These are phyloP conservation scores for Falcunculus frontatus DNA, from an alignment of 2,113 vertebrate species.

Conservation along the genomic window DNA sequence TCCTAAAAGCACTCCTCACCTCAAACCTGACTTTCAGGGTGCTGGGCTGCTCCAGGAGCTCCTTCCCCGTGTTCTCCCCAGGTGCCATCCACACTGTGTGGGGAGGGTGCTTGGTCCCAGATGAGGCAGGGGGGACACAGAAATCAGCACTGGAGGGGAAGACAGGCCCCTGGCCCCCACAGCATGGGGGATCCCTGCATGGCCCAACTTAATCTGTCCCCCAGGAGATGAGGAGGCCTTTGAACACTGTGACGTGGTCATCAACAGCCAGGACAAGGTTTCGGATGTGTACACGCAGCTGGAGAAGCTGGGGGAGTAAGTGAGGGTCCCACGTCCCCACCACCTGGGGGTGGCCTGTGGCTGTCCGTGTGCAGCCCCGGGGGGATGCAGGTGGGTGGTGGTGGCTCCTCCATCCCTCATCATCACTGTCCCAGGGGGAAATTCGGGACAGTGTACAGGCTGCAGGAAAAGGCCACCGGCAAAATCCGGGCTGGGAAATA, in stretches of 20 bases:
- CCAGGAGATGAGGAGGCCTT: slow-evolving; percentile 44
- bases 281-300: slow-evolving; percentile 74
- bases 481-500: slow-evolving; percentile 81
- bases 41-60: neutral
- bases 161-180: neutral
- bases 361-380: rapidly evolving
- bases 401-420: neutral
- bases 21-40: neutral
- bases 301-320: slow-evolving; percentile 86
- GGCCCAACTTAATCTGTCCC: neutral
- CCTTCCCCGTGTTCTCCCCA: neutral
- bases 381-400: neutral
- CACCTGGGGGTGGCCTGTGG: rapidly evolving
- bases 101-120: neutral
- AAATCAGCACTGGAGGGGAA: neutral
- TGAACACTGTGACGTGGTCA: slow-evolving; percentile 36
- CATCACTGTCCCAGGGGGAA: slow-evolving; percentile 69
- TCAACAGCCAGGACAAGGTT: slow-evolving; percentile 71
- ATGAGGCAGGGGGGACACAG: neutral
- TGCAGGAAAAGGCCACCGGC: slow-evolving; percentile 77
- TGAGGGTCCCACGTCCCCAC: rapidly evolving
- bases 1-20: neutral
- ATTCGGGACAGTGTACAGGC: slow-evolving; percentile 79
- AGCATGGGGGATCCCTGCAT: neutral
- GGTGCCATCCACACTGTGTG: rapidly evolving